Evolutionary conservation across 2,888 invertebrate genomes (phyloP), one percentile per base, ranked within the genome.

Genomic region (Temnothorax rugatulus): DNA sequence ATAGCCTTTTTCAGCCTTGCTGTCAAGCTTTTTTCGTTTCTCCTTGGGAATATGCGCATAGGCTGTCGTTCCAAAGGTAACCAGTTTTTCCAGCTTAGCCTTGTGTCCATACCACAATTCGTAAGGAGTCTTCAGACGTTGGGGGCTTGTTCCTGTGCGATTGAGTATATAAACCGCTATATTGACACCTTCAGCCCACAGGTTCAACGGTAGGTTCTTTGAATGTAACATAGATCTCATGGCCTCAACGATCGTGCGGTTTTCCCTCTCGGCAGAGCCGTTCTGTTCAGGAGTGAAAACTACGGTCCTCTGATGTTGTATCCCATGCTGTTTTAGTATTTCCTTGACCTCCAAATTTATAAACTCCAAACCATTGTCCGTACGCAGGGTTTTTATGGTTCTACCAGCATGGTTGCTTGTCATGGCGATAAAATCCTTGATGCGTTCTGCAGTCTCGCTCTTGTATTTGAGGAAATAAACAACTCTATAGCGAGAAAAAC

Each of bases 391-490:
- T n/a, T 63, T 79, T 66, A 88, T 83, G 41, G 69, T 63, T 54
- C 13, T 57, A 54, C 73, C 66, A 3, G 82, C 50, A 44, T 69
- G 66, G 15, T 87, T 88, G 41, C 76, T 82, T 2, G 77, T 66
- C 61, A 68, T 73, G 15, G 21, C 50, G 18, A 89, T 77, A 64
- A 71, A 86, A 79, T 85, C 82, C 66, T 71, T 34, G 50, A 86
- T 79, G 1, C 77, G 63, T 21, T 85, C 61, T 57, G 52, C 75
- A 29, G 79, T 82, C 21, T 86, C 84, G 44, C 47, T 61, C 57
- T 89, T 89, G 38, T 50, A 18, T 61, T 85, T 86, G 0, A 88
- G 47, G 76, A 84, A 87, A 71, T 84, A 86, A 0, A 89, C 68
- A 38, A 74, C 73, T 34, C 84, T 83, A 34, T 66, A 84, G 59